Conservation (phyloP, 2,113 vertebrate genomes). For the Cettia cetti region DNA sequence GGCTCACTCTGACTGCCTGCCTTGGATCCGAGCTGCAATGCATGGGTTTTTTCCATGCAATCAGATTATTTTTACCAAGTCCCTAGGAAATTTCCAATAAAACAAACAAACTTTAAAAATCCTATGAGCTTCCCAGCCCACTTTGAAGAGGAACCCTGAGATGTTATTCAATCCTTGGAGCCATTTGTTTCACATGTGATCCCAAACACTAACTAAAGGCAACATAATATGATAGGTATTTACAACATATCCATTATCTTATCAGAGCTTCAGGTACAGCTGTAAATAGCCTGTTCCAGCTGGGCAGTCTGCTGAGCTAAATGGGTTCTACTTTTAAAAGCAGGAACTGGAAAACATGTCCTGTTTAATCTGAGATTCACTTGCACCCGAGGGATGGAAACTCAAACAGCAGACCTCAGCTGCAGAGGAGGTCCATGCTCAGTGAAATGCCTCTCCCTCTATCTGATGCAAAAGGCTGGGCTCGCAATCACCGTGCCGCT, state of each 20-base stretch:
- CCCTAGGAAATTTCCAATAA: background rate
- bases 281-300: conserved; percentile 52
- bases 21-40: background rate
- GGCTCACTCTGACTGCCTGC: background rate
- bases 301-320: conserved; percentile 48
- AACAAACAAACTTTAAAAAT: background rate
- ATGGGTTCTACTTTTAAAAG: conserved; percentile 59
- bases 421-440: background rate
- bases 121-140: background rate
- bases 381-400: background rate
- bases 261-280: conserved; percentile 61
- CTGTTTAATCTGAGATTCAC: conserved; percentile 15
- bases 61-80: background rate
- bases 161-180: conserved; percentile 18
- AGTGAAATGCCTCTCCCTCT: background rate
- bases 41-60: background rate
- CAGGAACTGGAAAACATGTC: conserved; percentile 7
- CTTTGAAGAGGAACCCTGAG: background rate
- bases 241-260: conserved; percentile 65
- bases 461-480: background rate
- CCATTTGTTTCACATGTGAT: conserved; percentile 7
- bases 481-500: rapidly evolving
- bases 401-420: background rate
- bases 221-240: conserved; percentile 58
- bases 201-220: conserved; percentile 30